These are phyloP conservation scores for Leptestheria dahalacensis DNA, from an alignment of 1,140 invertebrate genomes.

Conservation along the genomic window DNA sequence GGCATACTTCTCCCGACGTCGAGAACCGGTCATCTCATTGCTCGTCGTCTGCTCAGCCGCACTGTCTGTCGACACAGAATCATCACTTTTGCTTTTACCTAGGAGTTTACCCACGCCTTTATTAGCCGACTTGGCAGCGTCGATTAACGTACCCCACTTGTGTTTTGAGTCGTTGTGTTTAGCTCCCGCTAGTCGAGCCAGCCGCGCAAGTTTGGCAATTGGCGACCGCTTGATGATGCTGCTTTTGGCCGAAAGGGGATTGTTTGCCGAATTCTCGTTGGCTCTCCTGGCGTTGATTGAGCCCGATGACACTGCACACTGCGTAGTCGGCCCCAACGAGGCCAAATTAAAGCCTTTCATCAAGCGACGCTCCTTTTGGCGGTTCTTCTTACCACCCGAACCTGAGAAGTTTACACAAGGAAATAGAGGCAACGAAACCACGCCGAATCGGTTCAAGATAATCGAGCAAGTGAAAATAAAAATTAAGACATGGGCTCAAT, in stretches of 20 bases:
- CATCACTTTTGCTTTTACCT: slow-evolving; percentile 55
- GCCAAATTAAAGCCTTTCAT: slow-evolving; percentile 91
- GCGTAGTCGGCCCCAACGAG: slow-evolving; percentile 38
- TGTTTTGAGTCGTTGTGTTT: slow-evolving; percentile 37
- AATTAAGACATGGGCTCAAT: not conserved
- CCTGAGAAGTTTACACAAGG: slow-evolving; percentile 32
- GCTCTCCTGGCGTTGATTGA: slow-evolving; percentile 17
- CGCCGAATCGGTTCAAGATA: too few species aligned
- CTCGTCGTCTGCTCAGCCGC: slow-evolving; percentile 25
- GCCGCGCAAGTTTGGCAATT: slow-evolving; percentile 34
- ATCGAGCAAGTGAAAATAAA: slow-evolving; percentile 1
- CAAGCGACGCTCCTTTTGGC: slow-evolving; percentile 74
- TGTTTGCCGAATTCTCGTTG: slow-evolving; percentile 12
- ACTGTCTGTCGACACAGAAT: slow-evolving; percentile 59
- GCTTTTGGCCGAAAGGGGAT: slow-evolving; percentile 32
- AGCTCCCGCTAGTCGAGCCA: slow-evolving; percentile 27
- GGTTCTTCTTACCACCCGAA: slow-evolving; percentile 79
- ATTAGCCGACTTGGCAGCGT: slow-evolving; percentile 61
- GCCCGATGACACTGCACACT: slow-evolving; percentile 20
- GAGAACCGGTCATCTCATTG: slow-evolving; percentile 4
- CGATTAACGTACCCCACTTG: slow-evolving; percentile 62
- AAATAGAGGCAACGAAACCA: not conserved
- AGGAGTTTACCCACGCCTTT: slow-evolving; percentile 45
- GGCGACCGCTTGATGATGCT: slow-evolving; percentile 32
- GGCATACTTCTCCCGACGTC: slow-evolving; percentile 8